Percentiles rank a stretch among this genome's conserved stretches.
Evolutionary conservation across 2,888 invertebrate genomes (phyloP).

Genomic region (Lasioglossum villosulum): DNA sequence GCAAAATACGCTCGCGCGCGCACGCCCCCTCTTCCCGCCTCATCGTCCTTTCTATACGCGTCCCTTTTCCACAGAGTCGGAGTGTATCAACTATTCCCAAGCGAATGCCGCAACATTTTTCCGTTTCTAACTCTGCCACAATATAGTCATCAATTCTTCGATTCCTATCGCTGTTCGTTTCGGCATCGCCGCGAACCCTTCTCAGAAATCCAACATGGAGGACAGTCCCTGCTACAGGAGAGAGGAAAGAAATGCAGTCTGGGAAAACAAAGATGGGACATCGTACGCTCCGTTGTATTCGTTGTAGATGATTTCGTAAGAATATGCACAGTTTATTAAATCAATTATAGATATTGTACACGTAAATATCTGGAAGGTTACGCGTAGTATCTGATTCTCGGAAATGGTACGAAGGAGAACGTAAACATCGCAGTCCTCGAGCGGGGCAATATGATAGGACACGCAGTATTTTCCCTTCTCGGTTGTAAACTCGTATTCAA

Average conservation of each 20-base stretch:
- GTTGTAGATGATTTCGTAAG: not conserved
- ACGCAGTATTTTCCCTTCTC: too few species aligned
- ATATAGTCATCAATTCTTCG: slow-evolving; percentile 33
- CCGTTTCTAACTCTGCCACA: slow-evolving; percentile 24
- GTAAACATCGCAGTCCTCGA: not conserved
- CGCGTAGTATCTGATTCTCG: not conserved
- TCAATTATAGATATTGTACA: not conserved
- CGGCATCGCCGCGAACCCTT: not conserved
- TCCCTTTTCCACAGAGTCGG: slow-evolving; percentile 30
- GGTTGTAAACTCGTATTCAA: too few species aligned
- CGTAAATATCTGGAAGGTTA: not conserved
- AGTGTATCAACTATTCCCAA: slow-evolving; percentile 48
- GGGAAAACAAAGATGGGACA: not conserved
- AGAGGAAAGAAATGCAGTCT: not conserved
- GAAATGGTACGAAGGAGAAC: not conserved
- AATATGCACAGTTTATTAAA: not conserved
- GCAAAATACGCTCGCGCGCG: slow-evolving; percentile 52
- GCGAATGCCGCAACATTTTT: slow-evolving; percentile 50
- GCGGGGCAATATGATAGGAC: too few species aligned
- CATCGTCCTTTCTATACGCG: slow-evolving; percentile 53
- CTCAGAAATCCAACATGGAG: not conserved
- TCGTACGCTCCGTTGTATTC: not conserved
- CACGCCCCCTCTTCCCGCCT: slow-evolving; percentile 23
- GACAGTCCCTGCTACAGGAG: not conserved
- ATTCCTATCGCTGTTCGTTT: slow-evolving; percentile 15